These are phyloP conservation scores for Triplophysa bombifrons DNA, from an alignment of 2,797 vertebrate species.

Conservation along the genomic window DNA sequence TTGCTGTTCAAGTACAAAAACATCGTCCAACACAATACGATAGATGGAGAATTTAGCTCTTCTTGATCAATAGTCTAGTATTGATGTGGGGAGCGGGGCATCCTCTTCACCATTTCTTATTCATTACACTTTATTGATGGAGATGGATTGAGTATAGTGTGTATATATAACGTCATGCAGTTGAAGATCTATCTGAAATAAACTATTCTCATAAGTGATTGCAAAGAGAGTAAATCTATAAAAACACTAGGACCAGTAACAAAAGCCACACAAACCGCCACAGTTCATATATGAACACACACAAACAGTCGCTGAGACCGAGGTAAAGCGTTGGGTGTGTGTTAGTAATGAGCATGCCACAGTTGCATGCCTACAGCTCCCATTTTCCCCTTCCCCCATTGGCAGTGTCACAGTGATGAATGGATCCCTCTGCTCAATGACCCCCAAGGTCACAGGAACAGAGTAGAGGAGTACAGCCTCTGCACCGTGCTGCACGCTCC, in stretches of 20 bases:
- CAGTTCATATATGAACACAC: background rate
- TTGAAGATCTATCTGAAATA: background rate
- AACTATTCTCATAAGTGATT: background rate
- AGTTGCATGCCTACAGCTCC: conserved; percentile 26
- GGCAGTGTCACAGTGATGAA: conserved; percentile 75
- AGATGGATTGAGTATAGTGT: conserved; percentile 14
- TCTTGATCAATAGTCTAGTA: conserved; percentile 50
- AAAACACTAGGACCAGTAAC: background rate
- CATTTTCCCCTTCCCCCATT: conserved; percentile 49
- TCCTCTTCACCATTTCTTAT: conserved; percentile 40
- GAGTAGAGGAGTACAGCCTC: conserved; percentile 41
- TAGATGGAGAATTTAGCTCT: conserved; percentile 21
- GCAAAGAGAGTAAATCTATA: background rate
- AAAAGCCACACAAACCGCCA: background rate
- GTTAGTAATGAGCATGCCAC: conserved; percentile 39
- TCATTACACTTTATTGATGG: conserved; percentile 51
- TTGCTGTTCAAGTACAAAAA: background rate
- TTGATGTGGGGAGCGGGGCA: background rate
- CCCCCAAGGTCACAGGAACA: conserved; percentile 69
- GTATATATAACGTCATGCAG: background rate
- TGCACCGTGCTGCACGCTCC: conserved; percentile 7
- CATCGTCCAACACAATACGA: background rate
- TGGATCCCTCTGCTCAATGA: conserved; percentile 71
- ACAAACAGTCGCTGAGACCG: background rate
- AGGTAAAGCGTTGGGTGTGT: background rate